Evolutionary conservation across 2,888 invertebrate species (phyloP), one percentile per base, ranked within the genome.

Genomic region (Clivina fossor): DNA sequence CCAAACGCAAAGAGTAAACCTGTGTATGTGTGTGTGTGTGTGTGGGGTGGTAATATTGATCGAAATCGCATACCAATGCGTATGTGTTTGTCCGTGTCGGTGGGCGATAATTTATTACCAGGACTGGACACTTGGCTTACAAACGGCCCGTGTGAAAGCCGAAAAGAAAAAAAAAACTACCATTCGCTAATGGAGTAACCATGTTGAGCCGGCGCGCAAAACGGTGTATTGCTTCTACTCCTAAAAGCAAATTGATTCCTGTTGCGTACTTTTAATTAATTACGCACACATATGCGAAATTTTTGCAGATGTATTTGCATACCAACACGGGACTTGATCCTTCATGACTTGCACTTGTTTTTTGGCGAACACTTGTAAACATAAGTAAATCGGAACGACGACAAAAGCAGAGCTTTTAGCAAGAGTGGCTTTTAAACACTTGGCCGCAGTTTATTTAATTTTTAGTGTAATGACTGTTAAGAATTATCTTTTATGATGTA

Each of bases 211-310:
- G n/a, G n/a, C n/a, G n/a, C n/a, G n/a, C n/a, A 43, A 53, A 44
- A 53, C 35, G 30, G 32, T 53, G 35, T 53, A 53, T 35, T 44
- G 35, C 37, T 20, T 40, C 32, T 22, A 43, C 51, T 33, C 32
- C 51, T 43, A 43, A 33, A 33, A 44, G 43, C 53, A 53, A 53
- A 53, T 53, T 53, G 53, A 53, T 53, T 44, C 24, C 44, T 44
- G 50, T 50, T 50, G 40, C 50, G 41, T 41, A 40, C 53, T 43
- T 37, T 51, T 33, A 51, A 51, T 51, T 51, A 41, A 43, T 41
- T 33, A 41, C 41, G 33, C 32, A 43, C 51, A 51, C 13, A 51
- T 26, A 41, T 19, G 5, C 22, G n/a, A n/a, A n/a, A n/a, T n/a
- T n/a, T n/a, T n/a, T n/a, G n/a, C n/a, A n/a, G n/a, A n/a, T n/a